Conservation (phyloP, 2,888 invertebrate species). For the Aproaerema taeniolella region DNA sequence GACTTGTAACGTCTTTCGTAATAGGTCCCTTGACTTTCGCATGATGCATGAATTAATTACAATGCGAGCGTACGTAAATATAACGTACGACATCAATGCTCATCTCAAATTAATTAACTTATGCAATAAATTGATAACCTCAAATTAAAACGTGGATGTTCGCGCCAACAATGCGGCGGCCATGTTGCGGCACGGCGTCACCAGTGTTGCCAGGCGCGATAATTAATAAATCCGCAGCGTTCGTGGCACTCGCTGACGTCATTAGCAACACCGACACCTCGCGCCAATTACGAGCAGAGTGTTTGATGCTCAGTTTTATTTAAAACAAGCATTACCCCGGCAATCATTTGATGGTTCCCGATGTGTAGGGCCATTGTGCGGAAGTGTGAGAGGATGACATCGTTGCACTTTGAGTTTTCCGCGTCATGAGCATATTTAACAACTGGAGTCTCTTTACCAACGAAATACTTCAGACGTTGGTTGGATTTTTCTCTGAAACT, state of each 20-base stretch:
- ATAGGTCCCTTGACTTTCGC: too few relatives aligned
- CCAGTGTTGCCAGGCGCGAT: constrained; percentile 71
- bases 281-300: constrained; percentile 69
- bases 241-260: constrained; percentile 41
- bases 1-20: too few relatives aligned
- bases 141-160: constrained; percentile 47
- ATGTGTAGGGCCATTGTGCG: constrained; percentile 43
- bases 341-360: constrained; percentile 68
- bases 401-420: constrained; percentile 9
- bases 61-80: too few relatives aligned
- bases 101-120: too few relatives aligned
- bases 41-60: too few relatives aligned
- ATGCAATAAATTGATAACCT: constrained; percentile 8
- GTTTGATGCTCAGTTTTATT: constrained; percentile 73
- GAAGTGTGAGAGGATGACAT: constrained; percentile 14
- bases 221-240: constrained; percentile 71
- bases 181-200: constrained; percentile 55
- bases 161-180: constrained; percentile 61
- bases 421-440: constrained; percentile 8
- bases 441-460: constrained; percentile 7
- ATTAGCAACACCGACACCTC: constrained; percentile 77
- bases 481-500: too few relatives aligned
- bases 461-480: too few relatives aligned
- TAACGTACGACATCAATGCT: too few relatives aligned
- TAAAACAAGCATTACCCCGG: constrained; percentile 66